Base-by-base conservation (phyloP, 2,888 invertebrate species). In the Vanessa cardui region DNA sequence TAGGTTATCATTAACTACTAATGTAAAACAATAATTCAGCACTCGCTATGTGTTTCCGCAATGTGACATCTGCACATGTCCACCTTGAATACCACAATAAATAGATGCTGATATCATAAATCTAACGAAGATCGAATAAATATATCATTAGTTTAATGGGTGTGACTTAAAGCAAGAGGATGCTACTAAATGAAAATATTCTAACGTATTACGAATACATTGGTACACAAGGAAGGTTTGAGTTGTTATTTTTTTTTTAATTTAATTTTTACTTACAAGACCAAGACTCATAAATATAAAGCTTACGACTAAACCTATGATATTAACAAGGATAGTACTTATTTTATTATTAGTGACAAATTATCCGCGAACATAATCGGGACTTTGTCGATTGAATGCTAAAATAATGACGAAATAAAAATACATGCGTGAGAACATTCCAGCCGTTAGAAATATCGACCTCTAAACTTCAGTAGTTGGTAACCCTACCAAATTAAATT, bases 391-490 rank as follows among this genome's bases (percentile, higher is more conserved):
- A 68, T 79, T 78, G 79, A 76, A 76, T 74, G 75, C 73, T 71
- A 73, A 73, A 77, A 79, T 76, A 78, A 86, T 85, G 83, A 83
- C 81, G 82, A 79, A 76, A 74, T 82, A 76, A 68, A 83, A 83
- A 84, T 80, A 87, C 84, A 80, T 85, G 83, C 89, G 90, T 89
- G 89, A 89, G 89, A 90, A 90, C 84, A 84, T 75, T 78, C 45
- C 26, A 70, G 83, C 82, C 83, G 83, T 84, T 12, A 39, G 39
- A 39, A 39, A 39, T 80, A 83, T 84, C 81, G 75, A 74, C 75
- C 75, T 85, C 83, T 86, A 80, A 83, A 77, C 82, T 84, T 45
- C 60, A 21, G 60, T 66, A 54, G 54, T 66, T 52, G 49, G 39
- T 39, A 21, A 59, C 46, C 59, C 39, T 12, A 39, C 39, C 39